These are phyloP conservation scores for Trachelipus rathkii DNA, from an alignment of 1,140 invertebrate genomes.

Conservation along the genomic window DNA sequence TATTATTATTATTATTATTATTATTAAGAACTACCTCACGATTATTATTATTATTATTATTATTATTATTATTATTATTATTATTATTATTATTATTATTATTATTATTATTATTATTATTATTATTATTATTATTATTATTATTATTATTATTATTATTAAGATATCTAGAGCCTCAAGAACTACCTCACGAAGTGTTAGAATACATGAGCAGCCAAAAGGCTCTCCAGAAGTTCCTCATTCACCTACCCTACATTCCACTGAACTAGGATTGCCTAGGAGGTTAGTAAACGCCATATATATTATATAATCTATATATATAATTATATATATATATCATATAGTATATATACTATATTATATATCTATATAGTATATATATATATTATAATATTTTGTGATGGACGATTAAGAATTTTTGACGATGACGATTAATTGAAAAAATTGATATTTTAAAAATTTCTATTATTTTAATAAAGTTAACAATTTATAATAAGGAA, in stretches of 20 bases:
- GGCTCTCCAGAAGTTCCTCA: constrained; percentile 39
- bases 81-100: no score
- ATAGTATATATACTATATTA: neutral
- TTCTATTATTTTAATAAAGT: no score
- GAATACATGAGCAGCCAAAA: constrained; percentile 37
- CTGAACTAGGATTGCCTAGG: constrained; percentile 24
- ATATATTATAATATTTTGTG: neutral
- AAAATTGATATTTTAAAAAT: no score
- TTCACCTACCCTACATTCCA: constrained; percentile 34
- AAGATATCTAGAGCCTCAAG: constrained; percentile 40
- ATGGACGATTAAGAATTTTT: no score
- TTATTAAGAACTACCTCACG: no score
- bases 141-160: neutral
- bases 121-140: neutral
- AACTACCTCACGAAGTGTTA: constrained; percentile 39
- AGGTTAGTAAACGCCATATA: constrained; percentile 10
- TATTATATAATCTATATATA: neutral
- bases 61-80: no score
- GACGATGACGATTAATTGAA: no score
- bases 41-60: no score
- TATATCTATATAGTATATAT: neutral
- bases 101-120: neutral
- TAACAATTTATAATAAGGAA: no score
- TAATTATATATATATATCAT: neutral
- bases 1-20: no score